A percentile compares a stretch with the other conserved stretches of the same genome.
phyloP scores from a whole-genome alignment of 2,113 vertebrate genomes.

The Sterrhoptilus dennistouni region DNA sequence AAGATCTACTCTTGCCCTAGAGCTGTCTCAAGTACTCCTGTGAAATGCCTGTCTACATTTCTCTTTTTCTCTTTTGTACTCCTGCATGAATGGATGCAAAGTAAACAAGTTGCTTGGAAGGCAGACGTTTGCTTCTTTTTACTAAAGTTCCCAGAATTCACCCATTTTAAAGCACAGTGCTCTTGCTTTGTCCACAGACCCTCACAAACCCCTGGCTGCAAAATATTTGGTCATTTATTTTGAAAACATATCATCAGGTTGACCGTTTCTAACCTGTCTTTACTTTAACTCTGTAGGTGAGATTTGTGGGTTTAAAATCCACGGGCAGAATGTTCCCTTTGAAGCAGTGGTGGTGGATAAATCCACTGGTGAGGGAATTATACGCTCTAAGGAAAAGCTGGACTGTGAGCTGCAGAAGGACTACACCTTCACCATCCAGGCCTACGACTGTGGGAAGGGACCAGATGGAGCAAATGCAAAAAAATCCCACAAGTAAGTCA shows the following conservation, averaged over 20 bases:
- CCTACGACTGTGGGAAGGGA: conserved; percentile 94
- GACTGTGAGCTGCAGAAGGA: conserved; percentile 98
- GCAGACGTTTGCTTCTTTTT: conserved; percentile 80
- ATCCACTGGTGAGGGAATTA: conserved; percentile 92
- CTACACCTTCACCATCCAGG: conserved; percentile 95
- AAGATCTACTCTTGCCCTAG: conserved; percentile 72
- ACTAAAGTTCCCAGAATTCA: conserved; percentile 83
- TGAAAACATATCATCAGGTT: rapidly evolving
- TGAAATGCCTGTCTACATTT: conserved; percentile 94
- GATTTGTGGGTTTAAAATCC: conserved; percentile 98
- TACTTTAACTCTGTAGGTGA: conserved; percentile 82
- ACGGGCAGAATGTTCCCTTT: conserved; percentile 94
- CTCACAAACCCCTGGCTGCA: conserved; percentile 88
- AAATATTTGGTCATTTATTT: conserved; percentile 76
- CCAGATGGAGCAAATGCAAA: conserved; percentile 88
- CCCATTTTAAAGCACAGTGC: conserved; percentile 82
- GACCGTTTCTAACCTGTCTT: not conserved
- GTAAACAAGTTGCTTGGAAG: conserved; percentile 92
- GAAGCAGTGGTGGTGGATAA: conserved; percentile 97
- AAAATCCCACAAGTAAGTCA: conserved; percentile 96
- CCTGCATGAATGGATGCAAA: conserved; percentile 99
- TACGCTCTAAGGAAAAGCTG: conserved; percentile 90
- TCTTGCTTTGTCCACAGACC: conserved; percentile 89
- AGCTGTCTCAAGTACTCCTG: conserved; percentile 87
- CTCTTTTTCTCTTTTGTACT: conserved; percentile 80